Conservation (phyloP, 2,113 vertebrate species). For the Brachirus orientalis region DNA sequence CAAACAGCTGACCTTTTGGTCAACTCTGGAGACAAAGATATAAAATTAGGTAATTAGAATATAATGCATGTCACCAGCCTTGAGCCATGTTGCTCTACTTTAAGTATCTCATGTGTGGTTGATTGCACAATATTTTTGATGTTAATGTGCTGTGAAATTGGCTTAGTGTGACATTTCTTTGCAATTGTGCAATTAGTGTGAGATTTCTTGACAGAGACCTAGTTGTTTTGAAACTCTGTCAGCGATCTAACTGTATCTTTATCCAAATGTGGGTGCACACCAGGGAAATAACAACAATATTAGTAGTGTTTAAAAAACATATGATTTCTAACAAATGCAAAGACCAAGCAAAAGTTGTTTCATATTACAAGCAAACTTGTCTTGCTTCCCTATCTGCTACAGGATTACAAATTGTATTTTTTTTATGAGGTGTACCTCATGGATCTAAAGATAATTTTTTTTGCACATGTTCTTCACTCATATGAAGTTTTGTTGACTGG, state of each 20-base stretch:
- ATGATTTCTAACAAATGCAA: not conserved
- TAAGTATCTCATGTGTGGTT: constrained; percentile 21
- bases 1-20: constrained; percentile 10
- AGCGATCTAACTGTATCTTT: constrained; percentile 11
- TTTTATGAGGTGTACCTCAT: not conserved
- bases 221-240: constrained; percentile 4
- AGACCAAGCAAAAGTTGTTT: not conserved
- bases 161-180: constrained; percentile 30
- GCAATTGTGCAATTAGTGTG: no score
- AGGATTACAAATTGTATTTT: not conserved
- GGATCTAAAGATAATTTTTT: not conserved
- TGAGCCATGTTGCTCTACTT: constrained; percentile 26
- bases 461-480: not conserved
- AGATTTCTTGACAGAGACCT: constrained; percentile 7
- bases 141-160: constrained; percentile 33
- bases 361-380: constrained; percentile 3
- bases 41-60: constrained; percentile 6
- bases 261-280: not conserved
- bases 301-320: no score
- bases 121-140: constrained; percentile 27
- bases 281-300: constrained; percentile 17
- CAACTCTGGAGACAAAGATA: constrained; percentile 8
- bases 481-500: constrained; percentile 14
- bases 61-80: not conserved
- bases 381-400: not conserved